Base-by-base conservation (phyloP, 2,797 vertebrate genomes). In the Rhinogobio ventralis region DNA sequence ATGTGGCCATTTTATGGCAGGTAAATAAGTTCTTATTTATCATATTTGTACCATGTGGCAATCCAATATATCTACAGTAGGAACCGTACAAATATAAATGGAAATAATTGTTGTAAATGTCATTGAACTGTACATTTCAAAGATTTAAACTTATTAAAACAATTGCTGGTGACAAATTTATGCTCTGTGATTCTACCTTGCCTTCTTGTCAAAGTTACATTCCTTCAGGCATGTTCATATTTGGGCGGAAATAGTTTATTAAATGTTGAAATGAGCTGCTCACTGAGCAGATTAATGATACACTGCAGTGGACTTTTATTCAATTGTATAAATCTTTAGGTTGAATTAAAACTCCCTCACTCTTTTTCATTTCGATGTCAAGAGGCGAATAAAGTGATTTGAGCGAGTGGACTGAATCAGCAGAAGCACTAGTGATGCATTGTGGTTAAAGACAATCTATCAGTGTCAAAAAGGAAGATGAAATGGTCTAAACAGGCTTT, bases 101-200 rank as follows among this genome's bases (percentile, higher is more conserved):
- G 28, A 91, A 92, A 89, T 95, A 93, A 94, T 93, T 94, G 95
- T 94, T 95, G 94, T 95, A 95, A 94, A 95, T 95, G 95, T 95
- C 91, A 92, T 92, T 90, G 87, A 94, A 91, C 94, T 95, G 95
- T 95, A 95, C 92, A 95, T 95, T 95, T 94, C 93, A 91, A 93
- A 90, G 93, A 94, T 89, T 94, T 93, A 94, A 93, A 92, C 90
- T 89, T 90, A 96, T 94, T 94, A 92, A 95, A 93, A 93, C 89
- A 85, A 94, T 94, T 92, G 91, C 94, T 95, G 93, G 89, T 91
- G 85, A 90, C 69, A 45, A 33, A 42, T 51, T 72, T 83, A 23
- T 33, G 19, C 28, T 64, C n/a, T 55, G 33, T 25, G 74, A 39
- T 57, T 76, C 30, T 76, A 39, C 30, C 74, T 76, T 42, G 20